Evolutionary conservation across 2,888 invertebrate genomes (phyloP).

Genomic region (Papilio gigon): DNA sequence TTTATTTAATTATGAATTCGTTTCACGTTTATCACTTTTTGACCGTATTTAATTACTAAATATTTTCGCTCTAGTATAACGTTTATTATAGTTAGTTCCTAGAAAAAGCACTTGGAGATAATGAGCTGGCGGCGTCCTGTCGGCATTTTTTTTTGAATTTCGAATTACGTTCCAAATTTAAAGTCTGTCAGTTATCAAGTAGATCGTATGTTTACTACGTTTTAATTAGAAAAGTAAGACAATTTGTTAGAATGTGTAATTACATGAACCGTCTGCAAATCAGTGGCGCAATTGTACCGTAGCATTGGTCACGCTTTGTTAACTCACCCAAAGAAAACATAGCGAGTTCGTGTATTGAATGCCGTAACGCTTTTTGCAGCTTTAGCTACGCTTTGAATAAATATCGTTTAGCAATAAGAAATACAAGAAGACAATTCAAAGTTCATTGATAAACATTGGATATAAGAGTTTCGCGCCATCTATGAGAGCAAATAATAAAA

Average conservation of each 20-base stretch:
- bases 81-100: too few species aligned
- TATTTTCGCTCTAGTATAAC: too few species aligned
- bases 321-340: slow-evolving; percentile 42
- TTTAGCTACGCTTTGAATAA: slow-evolving; percentile 19
- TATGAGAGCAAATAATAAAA: neutral
- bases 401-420: slow-evolving; percentile 16
- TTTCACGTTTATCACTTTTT: too few species aligned
- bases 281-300: slow-evolving; percentile 43
- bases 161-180: too few species aligned
- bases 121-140: too few species aligned
- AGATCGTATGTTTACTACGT: neutral
- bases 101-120: too few species aligned
- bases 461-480: neutral
- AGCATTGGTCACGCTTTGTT: slow-evolving; percentile 46
- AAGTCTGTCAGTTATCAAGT: too few species aligned
- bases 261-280: slow-evolving; percentile 25
- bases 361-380: slow-evolving; percentile 32
- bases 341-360: slow-evolving; percentile 37
- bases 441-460: neutral
- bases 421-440: slow-evolving; percentile 19
- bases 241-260: slow-evolving; percentile 19
- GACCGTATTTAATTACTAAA: too few species aligned
- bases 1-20: too few species aligned
- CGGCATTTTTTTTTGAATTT: too few species aligned
- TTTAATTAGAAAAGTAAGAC: neutral